Base-by-base conservation (phyloP, 2,888 invertebrate genomes). In the Dryomyza anilis region DNA sequence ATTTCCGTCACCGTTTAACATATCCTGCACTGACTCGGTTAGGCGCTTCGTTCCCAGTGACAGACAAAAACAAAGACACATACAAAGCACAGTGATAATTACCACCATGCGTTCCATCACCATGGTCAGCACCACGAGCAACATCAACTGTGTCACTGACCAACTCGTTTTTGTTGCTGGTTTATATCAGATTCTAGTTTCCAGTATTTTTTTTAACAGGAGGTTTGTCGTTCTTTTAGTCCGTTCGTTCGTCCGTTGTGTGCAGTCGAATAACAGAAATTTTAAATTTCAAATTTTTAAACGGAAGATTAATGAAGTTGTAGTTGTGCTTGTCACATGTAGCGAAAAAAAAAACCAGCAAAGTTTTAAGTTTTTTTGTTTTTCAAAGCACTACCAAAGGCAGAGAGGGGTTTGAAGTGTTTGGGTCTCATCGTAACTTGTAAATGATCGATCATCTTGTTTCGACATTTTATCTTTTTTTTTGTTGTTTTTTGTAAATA, bases 241-340 rank as follows among this genome's bases (percentile, higher is more conserved):
- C 16, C n/a, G 6, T 16, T 12, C 16, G 14, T 4, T 36, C 29
- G 46, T 23, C 21, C 10, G 5, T 46, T 19, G 12, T 27, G 27
- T 43, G 43, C n/a, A 27, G 29, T 21, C 29, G 45, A 45, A 29
- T 45, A 45, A 30, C 30, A 55, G 21, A 60, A 48, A 48, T 21
- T 59, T 46, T 48, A 48, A 48, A 30, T 48, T 60, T 60, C 39
- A 52, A 60, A 60, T 60, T 57, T n/a, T 59, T 59, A 46, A 59
- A 33, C 50, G 52, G 27, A 52, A 60, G 60, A 60, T 60, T 60
- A 60, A 60, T 60, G 60, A 50, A 60, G 60, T 52, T 50, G 60
- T 60, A 52, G 50, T 60, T 60, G 60, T 27, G 50, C 36, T 50
- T 25, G 39, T n/a, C n/a, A n/a, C n/a, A n/a, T n/a, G n/a, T n/a